Conservation (phyloP, 2,113 vertebrate genomes). For the human region DNA sequence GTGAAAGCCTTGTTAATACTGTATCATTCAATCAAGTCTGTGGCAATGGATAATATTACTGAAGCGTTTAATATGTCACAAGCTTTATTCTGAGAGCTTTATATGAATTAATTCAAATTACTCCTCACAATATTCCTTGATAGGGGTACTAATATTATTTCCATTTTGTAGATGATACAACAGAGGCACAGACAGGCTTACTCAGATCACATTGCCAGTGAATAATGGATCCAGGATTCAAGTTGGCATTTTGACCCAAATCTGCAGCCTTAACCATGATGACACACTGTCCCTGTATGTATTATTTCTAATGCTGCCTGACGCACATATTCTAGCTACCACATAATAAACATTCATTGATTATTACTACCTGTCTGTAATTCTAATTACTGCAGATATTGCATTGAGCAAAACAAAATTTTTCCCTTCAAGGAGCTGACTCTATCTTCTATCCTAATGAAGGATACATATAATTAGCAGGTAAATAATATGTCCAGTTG, state of each 20-base stretch:
- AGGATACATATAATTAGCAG: neutral
- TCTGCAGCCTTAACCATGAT: neutral
- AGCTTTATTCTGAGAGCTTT: neutral
- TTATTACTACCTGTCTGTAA: neutral
- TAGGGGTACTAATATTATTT: neutral
- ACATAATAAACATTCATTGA: neutral
- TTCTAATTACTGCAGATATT: neutral
- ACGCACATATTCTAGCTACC: neutral
- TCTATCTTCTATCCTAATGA: neutral
- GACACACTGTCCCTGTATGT: neutral
- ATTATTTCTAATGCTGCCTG: neutral
- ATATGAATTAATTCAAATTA: neutral
- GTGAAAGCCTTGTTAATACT: neutral
- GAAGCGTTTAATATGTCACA: neutral
- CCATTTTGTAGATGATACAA: neutral
- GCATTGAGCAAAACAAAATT: neutral
- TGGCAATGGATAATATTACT: neutral
- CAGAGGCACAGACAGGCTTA: neutral
- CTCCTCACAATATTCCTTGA: neutral
- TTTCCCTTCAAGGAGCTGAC: neutral
- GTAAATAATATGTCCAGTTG: neutral
- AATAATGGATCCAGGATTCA: neutral
- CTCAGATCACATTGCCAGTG: neutral
- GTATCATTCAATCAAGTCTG: neutral
- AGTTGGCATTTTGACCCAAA: neutral